Conservation (phyloP, 2,797 vertebrate genomes). For the Ibycter americanus region DNA sequence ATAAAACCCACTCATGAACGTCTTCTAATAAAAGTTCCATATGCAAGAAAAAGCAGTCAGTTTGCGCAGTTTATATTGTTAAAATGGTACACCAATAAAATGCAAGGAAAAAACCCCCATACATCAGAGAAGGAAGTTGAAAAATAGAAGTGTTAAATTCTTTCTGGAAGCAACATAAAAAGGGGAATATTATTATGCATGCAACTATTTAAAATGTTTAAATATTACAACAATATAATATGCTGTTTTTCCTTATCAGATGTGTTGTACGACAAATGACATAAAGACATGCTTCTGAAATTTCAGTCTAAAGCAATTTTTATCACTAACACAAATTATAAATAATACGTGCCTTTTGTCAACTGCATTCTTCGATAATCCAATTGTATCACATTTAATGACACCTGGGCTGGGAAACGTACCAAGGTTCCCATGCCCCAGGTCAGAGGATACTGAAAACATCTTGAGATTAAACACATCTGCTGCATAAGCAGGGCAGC, state of each 20-base stretch:
- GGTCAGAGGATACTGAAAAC: conserved; percentile 44
- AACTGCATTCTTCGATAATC: conserved; percentile 55
- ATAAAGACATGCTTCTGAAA: conserved; percentile 33
- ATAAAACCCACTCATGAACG: not conserved
- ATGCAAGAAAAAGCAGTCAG: not conserved
- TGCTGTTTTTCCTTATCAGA: not conserved
- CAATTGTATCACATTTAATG: conserved; percentile 47
- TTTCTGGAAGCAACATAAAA: not conserved
- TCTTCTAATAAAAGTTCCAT: conserved; percentile 38
- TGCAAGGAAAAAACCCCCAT: not conserved
- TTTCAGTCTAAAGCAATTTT: conserved; percentile 50
- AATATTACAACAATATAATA: not conserved
- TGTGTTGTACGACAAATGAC: conserved; percentile 23
- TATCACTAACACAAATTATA: conserved; percentile 39
- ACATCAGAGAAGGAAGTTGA: not conserved
- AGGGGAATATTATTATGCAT: not conserved
- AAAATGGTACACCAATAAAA: not conserved
- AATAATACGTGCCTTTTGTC: conserved; percentile 45
- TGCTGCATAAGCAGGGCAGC: conserved; percentile 13
- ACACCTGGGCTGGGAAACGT: conserved; percentile 59
- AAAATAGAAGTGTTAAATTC: not conserved
- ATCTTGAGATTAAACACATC: conserved; percentile 30
- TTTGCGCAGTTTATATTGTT: not conserved
- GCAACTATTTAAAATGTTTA: not conserved
- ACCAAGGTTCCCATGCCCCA: conserved; percentile 43